Evolutionary conservation across 2,888 invertebrate species (phyloP), one percentile per base, ranked within the genome.

Genomic region (Drosophila tanythrix): DNA sequence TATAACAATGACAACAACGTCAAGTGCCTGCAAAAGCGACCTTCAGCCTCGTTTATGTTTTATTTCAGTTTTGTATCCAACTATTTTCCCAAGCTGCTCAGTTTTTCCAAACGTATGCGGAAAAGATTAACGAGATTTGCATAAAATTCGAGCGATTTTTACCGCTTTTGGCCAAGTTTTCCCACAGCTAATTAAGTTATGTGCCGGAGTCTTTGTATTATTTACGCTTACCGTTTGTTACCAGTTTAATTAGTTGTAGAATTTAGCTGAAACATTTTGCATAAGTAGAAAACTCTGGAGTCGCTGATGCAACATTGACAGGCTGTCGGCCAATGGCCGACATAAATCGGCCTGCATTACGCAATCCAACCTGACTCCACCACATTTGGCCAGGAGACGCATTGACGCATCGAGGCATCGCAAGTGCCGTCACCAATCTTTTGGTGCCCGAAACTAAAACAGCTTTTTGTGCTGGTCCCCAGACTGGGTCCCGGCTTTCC

Each of bases 81-180:
- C 46, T 31, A 21, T 57, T 60, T 84, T 86, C 80, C 73, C 88
- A 83, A 67, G 88, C 89, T 48, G 60, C 51, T 35, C 69, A 35
- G 75, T 78, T 88, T 87, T 83, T 79, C 83, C 67, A 40, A 64
- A 74, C 70, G 75, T 82, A 87, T 86, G 89, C 90, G 87, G 90
- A 87, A 87, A 86, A 90, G 87, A 74, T 76, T 86, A 74, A 60
- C 77, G 38, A 76, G 53, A 88, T 87, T 87, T 85, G 86, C 89
- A 90, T 90, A 83, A 78, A 79, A 79, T 85, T 63, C 58, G 36
- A 69, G 58, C 61, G 60, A 73, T 71, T 63, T 51, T 6, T 53
- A 1, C 36, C 13, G 3, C 13, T 66, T 68, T 69, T 57, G 18
- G 50, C 60, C 35, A 38, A 56, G 35, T 59, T 58, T 89, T 89